phyloP scores from a whole-genome alignment of 2,888 invertebrate species.

The Caradrina kadenii region DNA sequence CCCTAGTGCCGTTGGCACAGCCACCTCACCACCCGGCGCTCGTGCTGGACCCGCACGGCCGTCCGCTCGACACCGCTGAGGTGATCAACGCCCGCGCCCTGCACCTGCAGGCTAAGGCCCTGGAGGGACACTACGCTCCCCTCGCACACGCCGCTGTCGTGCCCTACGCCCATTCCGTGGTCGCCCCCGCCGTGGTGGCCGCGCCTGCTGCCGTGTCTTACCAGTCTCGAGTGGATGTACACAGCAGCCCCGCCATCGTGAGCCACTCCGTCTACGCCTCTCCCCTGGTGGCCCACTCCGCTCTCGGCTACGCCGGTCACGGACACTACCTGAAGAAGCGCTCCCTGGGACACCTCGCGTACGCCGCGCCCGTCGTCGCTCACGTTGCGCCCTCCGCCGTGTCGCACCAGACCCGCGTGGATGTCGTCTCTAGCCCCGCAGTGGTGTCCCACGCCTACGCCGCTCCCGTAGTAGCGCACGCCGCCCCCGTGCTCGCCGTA shows the following conservation, averaged over 20 bases:
- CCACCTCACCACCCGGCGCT: conserved; percentile 84
- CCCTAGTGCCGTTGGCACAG: conserved; percentile 85
- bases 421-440: conserved; percentile 67
- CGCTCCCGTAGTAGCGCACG: conserved; percentile 71
- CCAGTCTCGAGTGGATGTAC: conserved; percentile 78
- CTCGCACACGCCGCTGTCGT: conserved; percentile 70
- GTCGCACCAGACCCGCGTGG: conserved; percentile 85
- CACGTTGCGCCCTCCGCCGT: conserved; percentile 82
- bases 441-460: conserved; percentile 73
- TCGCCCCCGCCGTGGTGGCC: conserved; percentile 66
- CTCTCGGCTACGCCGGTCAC: conserved; percentile 68
- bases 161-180: conserved; percentile 72
- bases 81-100: conserved; percentile 86
- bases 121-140: conserved; percentile 79
- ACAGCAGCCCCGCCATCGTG: conserved; percentile 74
- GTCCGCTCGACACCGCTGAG: conserved; percentile 87
- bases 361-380: conserved; percentile 70
- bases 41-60: conserved; percentile 86
- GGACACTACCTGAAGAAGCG: conserved; percentile 78
- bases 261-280: conserved; percentile 61
- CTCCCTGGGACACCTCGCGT: conserved; percentile 73
- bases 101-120: conserved; percentile 87
- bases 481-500: conserved; percentile 71
- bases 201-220: conserved; percentile 74
- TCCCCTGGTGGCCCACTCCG: conserved; percentile 56